Percentiles rank a stretch among this genome's conserved stretches.
phyloP scores from a whole-genome alignment of 2,113 vertebrate species.

The Coptodon rendalli region DNA sequence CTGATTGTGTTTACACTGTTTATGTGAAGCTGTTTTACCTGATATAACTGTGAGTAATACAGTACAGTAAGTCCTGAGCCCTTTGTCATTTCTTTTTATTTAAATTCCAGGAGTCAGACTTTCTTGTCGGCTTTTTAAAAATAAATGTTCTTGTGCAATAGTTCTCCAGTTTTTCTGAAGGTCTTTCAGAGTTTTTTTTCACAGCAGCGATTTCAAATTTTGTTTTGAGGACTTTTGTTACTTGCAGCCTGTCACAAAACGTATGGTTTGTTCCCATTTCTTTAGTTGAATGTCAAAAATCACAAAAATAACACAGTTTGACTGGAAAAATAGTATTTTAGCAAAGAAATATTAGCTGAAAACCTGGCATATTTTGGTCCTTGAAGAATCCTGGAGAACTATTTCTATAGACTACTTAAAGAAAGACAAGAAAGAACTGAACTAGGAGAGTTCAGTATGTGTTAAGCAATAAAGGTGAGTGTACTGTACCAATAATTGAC shows the following conservation, averaged over 20 bases:
- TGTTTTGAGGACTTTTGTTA: background rate
- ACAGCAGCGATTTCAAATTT: background rate
- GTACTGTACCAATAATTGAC: background rate
- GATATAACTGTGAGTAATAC: background rate
- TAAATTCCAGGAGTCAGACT: background rate
- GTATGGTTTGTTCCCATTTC: background rate
- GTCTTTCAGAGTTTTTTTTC: background rate
- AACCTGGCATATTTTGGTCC: background rate
- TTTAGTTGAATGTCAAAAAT: background rate
- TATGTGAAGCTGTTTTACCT: background rate
- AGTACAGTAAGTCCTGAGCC: background rate
- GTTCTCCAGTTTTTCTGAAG: background rate
- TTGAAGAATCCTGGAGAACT: background rate
- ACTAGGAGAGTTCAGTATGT: background rate
- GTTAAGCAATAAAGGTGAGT: background rate
- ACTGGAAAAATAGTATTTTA: background rate
- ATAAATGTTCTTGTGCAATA: background rate
- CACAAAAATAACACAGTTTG: background rate
- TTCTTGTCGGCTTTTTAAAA: background rate
- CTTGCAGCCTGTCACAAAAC: background rate
- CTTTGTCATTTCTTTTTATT: background rate
- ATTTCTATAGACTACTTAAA: background rate
- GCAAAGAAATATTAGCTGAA: background rate
- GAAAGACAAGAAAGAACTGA: background rate
- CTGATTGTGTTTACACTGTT: background rate